Percentiles rank a stretch among this genome's conserved stretches.
Evolutionary conservation across 2,113 vertebrate species (phyloP).

Genomic region (Apeltes quadracus): DNA sequence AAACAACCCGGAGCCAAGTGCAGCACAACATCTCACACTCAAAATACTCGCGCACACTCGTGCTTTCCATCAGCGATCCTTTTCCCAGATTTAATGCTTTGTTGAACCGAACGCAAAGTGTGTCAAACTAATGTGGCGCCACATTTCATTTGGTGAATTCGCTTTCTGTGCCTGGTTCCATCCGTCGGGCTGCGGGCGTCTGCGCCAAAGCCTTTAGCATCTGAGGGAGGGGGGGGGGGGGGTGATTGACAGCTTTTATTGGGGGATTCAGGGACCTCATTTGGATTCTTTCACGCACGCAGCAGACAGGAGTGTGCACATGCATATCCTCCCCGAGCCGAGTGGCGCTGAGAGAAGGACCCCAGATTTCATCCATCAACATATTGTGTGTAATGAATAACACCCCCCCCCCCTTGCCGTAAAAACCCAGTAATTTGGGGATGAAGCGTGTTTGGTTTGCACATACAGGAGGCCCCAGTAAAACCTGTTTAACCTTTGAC

Average conservation of each 20-base stretch:
- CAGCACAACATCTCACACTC: constrained; percentile 37
- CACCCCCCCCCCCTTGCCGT: constrained; percentile 43
- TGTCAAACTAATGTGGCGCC: constrained; percentile 69
- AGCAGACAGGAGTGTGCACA: constrained; percentile 17
- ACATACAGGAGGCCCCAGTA: constrained; percentile 23
- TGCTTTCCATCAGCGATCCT: constrained; percentile 66
- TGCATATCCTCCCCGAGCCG: constrained; percentile 30
- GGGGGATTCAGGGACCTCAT: constrained; percentile 25
- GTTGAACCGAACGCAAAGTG: constrained; percentile 69
- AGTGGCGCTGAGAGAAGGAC: constrained; percentile 37
- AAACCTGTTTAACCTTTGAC: constrained; percentile 41
- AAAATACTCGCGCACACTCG: constrained; percentile 27
- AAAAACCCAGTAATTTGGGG: constrained; percentile 35
- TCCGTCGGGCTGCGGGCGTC: constrained; percentile 41
- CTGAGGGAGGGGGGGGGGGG: constrained; percentile 37
- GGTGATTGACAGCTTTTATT: constrained; percentile 60
- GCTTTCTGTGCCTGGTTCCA: constrained; percentile 48
- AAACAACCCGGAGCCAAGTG: constrained; percentile 37
- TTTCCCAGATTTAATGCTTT: constrained; percentile 62
- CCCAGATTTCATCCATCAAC: constrained; percentile 54
- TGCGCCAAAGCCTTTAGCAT: constrained; percentile 46
- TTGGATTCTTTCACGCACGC: neutral
- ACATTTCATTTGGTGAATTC: constrained; percentile 66
- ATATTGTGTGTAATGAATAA: constrained; percentile 49
- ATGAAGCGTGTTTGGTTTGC: constrained; percentile 21